These are phyloP conservation scores for Zaprionus camerounensis DNA, from an alignment of 1,140 invertebrate genomes.

Conservation along the genomic window DNA sequence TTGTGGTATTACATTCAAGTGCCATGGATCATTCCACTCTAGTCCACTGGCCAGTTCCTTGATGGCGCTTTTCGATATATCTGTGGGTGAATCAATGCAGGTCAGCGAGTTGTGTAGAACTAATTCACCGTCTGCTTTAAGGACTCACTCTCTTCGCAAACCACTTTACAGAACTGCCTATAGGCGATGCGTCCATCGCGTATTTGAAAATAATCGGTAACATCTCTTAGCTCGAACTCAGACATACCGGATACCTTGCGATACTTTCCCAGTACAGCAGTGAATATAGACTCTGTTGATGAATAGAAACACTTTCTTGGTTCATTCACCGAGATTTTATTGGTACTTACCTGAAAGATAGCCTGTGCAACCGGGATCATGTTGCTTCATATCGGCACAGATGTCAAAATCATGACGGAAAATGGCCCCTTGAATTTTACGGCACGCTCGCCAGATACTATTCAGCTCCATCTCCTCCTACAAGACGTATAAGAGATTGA, in stretches of 20 bases:
- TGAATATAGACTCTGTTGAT: conserved; percentile 88
- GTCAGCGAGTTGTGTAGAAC: not conserved
- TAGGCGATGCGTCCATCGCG: conserved; percentile 90
- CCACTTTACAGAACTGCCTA: conserved; percentile 88
- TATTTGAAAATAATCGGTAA: conserved; percentile 90
- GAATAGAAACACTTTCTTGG: too few relatives aligned
- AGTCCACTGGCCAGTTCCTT: conserved; percentile 85
- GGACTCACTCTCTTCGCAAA: conserved; percentile 86
- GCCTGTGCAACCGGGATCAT: conserved; percentile 88
- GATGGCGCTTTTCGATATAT: conserved; percentile 84
- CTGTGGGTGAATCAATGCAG: not conserved
- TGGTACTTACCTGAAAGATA: conserved; percentile 87
- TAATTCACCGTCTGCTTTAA: not conserved
- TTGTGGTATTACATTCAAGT: conserved; percentile 86
- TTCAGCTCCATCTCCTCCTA: conserved; percentile 75
- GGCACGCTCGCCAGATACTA: conserved; percentile 89
- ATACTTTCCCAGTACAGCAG: conserved; percentile 88
- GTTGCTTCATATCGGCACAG: conserved; percentile 87
- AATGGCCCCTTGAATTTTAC: conserved; percentile 89
- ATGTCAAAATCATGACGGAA: conserved; percentile 89
- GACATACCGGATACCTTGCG: conserved; percentile 87
- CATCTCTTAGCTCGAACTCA: conserved; percentile 88
- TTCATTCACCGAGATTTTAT: conserved; percentile 13
- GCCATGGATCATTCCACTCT: conserved; percentile 88
- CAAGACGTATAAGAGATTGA: not conserved